phyloP scores from a whole-genome alignment of 2,797 vertebrate genomes.

The Numenius phaeopus region DNA sequence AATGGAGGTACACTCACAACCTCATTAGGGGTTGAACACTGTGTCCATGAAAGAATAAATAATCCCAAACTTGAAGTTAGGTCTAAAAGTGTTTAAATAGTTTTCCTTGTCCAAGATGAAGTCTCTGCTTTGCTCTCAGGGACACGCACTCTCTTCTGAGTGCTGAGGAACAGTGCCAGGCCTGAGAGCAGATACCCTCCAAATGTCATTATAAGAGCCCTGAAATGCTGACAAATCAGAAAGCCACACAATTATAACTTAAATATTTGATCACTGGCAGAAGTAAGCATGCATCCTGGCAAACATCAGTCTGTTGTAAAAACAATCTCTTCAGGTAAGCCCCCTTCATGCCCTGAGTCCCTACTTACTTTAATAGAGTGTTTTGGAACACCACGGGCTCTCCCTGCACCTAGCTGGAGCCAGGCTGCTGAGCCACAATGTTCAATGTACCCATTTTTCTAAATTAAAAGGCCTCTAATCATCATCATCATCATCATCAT shows the following conservation, averaged over 20 bases:
- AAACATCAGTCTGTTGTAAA: not conserved
- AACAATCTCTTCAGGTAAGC: not conserved
- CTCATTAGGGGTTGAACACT: not conserved
- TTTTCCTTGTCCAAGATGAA: not conserved
- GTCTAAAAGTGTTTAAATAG: not conserved
- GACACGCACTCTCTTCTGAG: not conserved
- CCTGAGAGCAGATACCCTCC: not conserved
- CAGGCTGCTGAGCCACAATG: not conserved
- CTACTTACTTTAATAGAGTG: not conserved
- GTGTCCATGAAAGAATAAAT: not conserved
- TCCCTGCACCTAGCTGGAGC: not conserved
- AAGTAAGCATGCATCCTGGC: not conserved
- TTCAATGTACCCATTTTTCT: not conserved
- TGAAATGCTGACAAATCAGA: conserved; percentile 26
- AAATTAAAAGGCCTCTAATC: not conserved
- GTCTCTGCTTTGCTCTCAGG: not conserved
- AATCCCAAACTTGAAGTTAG: not conserved
- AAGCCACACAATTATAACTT: not conserved
- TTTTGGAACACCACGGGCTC: not conserved
- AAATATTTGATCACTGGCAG: not conserved
- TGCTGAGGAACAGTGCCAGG: not conserved
- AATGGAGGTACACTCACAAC: not conserved
- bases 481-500: not conserved
- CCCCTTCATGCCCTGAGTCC: not conserved
- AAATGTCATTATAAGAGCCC: not conserved